These are phyloP conservation scores for Hydrolagus affinis DNA, from an alignment of 2,113 vertebrate genomes.

Conservation along the genomic window DNA sequence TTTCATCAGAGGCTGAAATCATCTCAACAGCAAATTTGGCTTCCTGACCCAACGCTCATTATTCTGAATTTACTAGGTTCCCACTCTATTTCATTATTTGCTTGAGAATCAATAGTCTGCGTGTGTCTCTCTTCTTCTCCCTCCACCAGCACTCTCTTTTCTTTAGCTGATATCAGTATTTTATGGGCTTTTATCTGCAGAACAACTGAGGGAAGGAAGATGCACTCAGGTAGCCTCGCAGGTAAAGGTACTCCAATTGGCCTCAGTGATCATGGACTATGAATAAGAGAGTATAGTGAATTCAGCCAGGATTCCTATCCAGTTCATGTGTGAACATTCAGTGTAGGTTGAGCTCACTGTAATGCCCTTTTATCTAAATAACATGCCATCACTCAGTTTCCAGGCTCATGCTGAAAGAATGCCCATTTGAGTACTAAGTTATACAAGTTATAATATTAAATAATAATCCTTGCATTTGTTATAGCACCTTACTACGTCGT, in stretches of 20 bases:
- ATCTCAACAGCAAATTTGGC: neutral
- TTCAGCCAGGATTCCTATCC: neutral
- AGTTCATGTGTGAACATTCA: neutral
- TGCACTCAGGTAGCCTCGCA: neutral
- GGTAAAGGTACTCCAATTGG: neutral
- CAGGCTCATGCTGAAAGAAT: neutral
- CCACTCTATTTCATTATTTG: neutral
- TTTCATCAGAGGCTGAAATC: neutral
- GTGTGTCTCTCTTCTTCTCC: neutral
- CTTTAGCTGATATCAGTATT: too few species aligned
- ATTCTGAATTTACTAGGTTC: neutral
- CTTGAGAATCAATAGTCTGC: neutral
- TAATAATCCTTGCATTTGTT: too few species aligned
- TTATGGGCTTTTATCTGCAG: too few species aligned
- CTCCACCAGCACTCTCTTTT: neutral
- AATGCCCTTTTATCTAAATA: neutral
- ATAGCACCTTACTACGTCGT: too few species aligned
- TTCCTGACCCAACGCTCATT: neutral
- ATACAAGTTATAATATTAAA: too few species aligned
- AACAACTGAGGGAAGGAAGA: neutral
- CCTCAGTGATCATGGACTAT: neutral
- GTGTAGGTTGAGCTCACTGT: neutral
- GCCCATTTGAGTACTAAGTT: neutral
- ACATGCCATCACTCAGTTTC: neutral
- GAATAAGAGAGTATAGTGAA: neutral